Evolutionary conservation across 2,797 vertebrate genomes (phyloP), one percentile per base, ranked within the genome.

Genomic region (Urosaurus nigricauda): DNA sequence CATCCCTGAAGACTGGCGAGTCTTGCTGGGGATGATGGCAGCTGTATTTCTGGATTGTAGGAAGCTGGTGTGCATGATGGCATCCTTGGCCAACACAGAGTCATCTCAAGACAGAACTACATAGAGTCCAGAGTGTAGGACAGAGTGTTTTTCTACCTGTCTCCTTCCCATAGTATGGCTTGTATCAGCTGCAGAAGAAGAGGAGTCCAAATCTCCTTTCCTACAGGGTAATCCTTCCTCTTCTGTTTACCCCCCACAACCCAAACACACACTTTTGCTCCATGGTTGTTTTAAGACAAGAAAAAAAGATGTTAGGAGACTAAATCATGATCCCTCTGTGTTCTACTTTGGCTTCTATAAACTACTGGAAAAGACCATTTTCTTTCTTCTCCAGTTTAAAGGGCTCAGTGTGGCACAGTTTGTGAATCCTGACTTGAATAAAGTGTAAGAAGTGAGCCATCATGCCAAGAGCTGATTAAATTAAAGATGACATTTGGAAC

Each of bases 401-500:
- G 26, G 11, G 8, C 68, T 58, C 51, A 9, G 8, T 56, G 26
- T 40, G 2, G 35, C 51, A n/a, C 16, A 5, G 7, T 13, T 37
- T 73, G 63, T 71, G 65, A 29, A n/a, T 74, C 21, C 65, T 32
- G 75, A 56, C 70, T 21, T 71, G 29, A 63, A 84, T 81, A 63
- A 95, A 56, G 32, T 8, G 70, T 24, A 87, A 90, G 53, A 84
- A 73, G 53, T 53, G 7, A 80, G 37, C 32, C 1, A 29, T 70
- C 2, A 43, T 47, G 75, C 58, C 56, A 65, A 53, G 26, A 43
- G 40, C 70, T 81, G 32, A 65, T 35, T 75, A 81, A 75, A 89
- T 80, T 40, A 82, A 75, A 77, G 13, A 86, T 56, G 70, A 53
- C 84, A 68, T 82, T 89, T 73, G 85, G 68, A 88, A 21, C 79